These are phyloP conservation scores for Elysia chlorotica DNA, from an alignment of 1,140 invertebrate genomes.

Conservation along the genomic window DNA sequence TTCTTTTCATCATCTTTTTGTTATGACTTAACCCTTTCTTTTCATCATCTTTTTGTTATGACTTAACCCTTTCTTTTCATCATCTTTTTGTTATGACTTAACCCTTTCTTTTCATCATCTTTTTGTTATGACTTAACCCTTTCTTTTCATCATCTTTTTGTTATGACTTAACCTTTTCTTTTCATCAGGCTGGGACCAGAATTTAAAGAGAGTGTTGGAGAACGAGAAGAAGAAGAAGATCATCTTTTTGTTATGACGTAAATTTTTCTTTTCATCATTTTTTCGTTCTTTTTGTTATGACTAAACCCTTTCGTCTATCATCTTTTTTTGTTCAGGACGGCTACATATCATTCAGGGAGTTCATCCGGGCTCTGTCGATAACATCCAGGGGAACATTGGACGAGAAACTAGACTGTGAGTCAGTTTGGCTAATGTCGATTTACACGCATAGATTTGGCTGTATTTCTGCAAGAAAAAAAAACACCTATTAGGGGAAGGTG, in stretches of 20 bases:
- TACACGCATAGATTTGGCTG: too few species aligned
- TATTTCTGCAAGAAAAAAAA: too few species aligned
- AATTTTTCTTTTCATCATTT: not conserved
- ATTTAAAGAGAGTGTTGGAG: not conserved
- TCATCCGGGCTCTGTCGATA: conserved; percentile 58
- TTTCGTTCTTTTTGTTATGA: too few species aligned
- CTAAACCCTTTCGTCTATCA: not conserved
- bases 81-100: too few species aligned
- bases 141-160: not conserved
- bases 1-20: too few species aligned
- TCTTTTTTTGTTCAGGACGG: conserved; percentile 40
- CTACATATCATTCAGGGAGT: conserved; percentile 59
- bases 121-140: too few species aligned
- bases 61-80: too few species aligned
- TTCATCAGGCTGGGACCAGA: not conserved
- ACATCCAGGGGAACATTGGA: conserved; percentile 77
- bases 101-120: too few species aligned
- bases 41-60: too few species aligned
- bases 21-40: too few species aligned
- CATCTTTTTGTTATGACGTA: not conserved
- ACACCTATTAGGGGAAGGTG: too few species aligned
- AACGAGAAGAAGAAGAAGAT: not conserved
- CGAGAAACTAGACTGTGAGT: conserved; percentile 75
- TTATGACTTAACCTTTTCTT: not conserved
- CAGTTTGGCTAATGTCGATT: not conserved